phyloP scores from a whole-genome alignment of 2,113 vertebrate species.

The Chamaea fasciata region DNA sequence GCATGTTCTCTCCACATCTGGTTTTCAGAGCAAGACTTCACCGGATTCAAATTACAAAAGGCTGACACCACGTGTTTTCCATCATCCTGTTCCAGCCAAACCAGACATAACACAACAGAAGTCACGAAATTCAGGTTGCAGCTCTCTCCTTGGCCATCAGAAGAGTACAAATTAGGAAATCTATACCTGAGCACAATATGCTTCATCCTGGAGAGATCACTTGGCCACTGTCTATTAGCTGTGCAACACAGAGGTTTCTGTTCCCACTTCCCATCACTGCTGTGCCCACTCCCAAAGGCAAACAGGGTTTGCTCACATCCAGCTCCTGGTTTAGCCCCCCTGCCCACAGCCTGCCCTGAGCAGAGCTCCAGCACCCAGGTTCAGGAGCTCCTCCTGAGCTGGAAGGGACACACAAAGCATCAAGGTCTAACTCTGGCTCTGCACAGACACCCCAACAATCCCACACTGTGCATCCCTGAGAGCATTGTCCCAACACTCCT shows the following conservation, averaged over 20 bases:
- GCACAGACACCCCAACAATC: not conserved
- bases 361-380: not conserved
- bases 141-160: not conserved
- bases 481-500: rapidly evolving
- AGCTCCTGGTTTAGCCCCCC: not conserved
- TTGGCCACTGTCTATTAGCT: not conserved
- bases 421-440: not conserved
- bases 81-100: not conserved
- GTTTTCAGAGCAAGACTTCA: not conserved
- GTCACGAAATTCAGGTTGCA: not conserved
- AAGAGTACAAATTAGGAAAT: not conserved
- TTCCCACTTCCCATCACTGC: not conserved
- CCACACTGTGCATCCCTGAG: not conserved
- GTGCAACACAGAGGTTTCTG: not conserved
- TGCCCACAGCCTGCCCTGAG: not conserved
- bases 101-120: not conserved
- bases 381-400: not conserved
- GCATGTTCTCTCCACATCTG: conserved; percentile 2
- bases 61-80: not conserved
- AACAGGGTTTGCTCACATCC: not conserved
- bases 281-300: not conserved
- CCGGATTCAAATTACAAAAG: not conserved
- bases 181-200: not conserved
- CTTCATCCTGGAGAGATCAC: not conserved
- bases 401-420: not conserved